Conservation (phyloP, 1,140 invertebrate genomes). For the Rhagoletis zephyria region DNA sequence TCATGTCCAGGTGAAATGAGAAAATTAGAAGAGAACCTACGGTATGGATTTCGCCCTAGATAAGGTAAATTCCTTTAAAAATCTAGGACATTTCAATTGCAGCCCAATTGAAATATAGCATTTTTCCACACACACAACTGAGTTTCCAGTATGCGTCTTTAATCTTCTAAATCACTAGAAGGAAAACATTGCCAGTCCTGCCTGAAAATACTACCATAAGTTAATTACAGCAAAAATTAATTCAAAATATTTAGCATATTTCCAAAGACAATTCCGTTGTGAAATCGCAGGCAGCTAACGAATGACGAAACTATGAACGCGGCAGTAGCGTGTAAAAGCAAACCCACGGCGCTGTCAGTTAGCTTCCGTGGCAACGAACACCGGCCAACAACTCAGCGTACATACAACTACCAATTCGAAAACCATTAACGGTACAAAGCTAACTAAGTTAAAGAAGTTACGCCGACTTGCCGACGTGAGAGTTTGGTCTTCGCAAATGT, state of each 20-base stretch:
- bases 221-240: conserved; percentile 44
- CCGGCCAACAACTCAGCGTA: background rate
- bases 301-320: background rate
- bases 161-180: too few relatives aligned
- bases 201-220: background rate
- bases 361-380: background rate
- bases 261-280: conserved; percentile 13
- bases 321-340: background rate
- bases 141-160: too few relatives aligned
- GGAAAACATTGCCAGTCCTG: too few relatives aligned
- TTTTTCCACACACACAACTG: too few relatives aligned
- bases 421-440: conserved; percentile 41
- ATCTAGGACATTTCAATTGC: too few relatives aligned
- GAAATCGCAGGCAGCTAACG: background rate
- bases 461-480: conserved; percentile 24
- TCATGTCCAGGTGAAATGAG: too few relatives aligned
- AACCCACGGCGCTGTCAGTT: background rate
- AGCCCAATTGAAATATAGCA: too few relatives aligned
- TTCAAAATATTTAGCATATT: conserved; percentile 39
- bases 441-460: conserved; percentile 47
- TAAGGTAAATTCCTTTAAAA: too few relatives aligned
- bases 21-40: too few relatives aligned
- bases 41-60: too few relatives aligned
- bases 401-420: conserved; percentile 26
- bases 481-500: background rate